Conservation (phyloP, 2,113 vertebrate species). For the Eleginops maclovinus region DNA sequence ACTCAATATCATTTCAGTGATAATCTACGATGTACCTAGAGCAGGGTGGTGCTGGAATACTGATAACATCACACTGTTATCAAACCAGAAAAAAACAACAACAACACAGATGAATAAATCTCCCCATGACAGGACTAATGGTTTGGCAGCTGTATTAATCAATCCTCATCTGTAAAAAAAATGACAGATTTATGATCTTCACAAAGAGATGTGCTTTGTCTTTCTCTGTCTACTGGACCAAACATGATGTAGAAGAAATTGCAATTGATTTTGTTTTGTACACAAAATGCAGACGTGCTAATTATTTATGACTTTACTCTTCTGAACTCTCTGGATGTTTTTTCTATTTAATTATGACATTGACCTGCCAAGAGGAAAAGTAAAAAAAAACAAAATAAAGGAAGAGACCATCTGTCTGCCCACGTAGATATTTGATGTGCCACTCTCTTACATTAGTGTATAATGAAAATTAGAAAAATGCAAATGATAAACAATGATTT, state of each 20-base stretch:
- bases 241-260: conserved; percentile 37
- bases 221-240: conserved; percentile 29
- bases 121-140: conserved; percentile 57
- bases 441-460: not conserved
- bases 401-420: not conserved
- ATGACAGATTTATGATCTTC: conserved; percentile 52
- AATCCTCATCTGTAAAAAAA: conserved; percentile 53
- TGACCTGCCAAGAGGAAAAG: not conserved
- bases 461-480: not conserved
- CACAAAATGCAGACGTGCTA: conserved; percentile 18
- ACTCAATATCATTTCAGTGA: conserved; percentile 52
- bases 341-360: not conserved
- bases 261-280: conserved; percentile 50
- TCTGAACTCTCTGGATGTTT: not conserved
- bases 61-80: conserved; percentile 51
- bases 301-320: conserved; percentile 1
- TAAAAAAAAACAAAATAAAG: not conserved
- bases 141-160: conserved; percentile 68
- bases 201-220: conserved; percentile 8
- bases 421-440: not conserved
- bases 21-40: conserved; percentile 44
- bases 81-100: conserved; percentile 32
- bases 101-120: conserved; percentile 52
- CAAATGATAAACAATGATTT: not conserved
- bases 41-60: conserved; percentile 51